Conservation (phyloP, 2,888 invertebrate genomes). For the Deroplatys truncata region DNA sequence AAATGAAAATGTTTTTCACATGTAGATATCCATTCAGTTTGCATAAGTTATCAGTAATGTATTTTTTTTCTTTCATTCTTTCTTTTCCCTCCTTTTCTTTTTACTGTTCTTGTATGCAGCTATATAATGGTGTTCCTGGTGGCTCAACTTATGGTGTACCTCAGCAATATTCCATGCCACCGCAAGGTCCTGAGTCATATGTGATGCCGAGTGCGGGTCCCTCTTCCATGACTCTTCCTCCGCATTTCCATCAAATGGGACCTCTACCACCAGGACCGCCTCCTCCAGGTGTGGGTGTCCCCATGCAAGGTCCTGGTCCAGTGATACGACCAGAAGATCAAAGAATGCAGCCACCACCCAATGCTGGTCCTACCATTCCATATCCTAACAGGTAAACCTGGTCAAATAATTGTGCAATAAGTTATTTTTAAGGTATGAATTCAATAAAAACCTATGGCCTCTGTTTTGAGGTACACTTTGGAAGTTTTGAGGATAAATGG, state of each 20-base stretch:
- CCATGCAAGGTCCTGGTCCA: background rate
- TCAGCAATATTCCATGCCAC: background rate
- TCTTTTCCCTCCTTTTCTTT: too few species aligned
- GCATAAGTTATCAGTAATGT: too few species aligned
- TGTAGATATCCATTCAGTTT: too few species aligned
- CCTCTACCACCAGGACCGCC: constrained; percentile 13
- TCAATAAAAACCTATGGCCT: too few species aligned
- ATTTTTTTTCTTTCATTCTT: too few species aligned
- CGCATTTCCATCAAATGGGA: constrained; percentile 11
- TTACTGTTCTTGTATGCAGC: background rate
- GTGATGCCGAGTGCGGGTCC: constrained; percentile 14
- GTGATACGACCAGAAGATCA: background rate
- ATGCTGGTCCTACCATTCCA: background rate
- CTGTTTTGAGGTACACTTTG: too few species aligned
- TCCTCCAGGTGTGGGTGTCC: constrained; percentile 2
- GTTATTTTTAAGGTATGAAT: too few species aligned
- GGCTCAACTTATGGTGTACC: background rate
- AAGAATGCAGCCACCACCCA: constrained; percentile 4
- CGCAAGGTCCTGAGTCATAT: constrained; percentile 22
- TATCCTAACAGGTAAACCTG: background rate
- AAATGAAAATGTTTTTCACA: too few species aligned
- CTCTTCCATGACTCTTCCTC: constrained; percentile 16
- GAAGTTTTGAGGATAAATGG: too few species aligned
- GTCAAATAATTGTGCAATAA: too few species aligned
- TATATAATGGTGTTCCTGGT: constrained; percentile 22